These are phyloP conservation scores for Heliangelus exortis DNA, from an alignment of 2,797 vertebrate genomes.

Conservation along the genomic window DNA sequence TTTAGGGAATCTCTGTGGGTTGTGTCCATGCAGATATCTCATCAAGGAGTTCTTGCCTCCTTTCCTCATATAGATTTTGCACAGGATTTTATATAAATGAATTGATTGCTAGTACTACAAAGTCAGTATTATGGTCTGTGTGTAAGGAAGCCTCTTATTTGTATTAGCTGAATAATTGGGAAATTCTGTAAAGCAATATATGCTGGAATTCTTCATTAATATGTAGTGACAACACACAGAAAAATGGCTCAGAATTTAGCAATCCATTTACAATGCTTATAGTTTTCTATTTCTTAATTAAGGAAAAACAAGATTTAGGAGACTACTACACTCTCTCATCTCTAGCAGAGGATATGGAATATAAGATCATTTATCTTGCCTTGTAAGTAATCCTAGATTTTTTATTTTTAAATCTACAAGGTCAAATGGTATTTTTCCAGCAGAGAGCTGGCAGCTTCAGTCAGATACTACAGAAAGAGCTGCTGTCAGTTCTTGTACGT, in stretches of 20 bases:
- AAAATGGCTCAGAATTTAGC: not conserved
- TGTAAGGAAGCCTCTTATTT: not conserved
- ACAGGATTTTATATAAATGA: not conserved
- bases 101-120: not conserved
- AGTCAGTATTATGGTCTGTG: not conserved
- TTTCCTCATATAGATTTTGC: not conserved
- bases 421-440: not conserved
- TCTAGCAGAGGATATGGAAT: not conserved
- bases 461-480: not conserved
- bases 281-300: not conserved
- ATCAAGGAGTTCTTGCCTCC: not conserved
- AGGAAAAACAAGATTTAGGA: not conserved
- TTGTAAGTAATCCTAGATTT: constrained; percentile 1
- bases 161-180: not conserved
- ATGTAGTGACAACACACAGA: not conserved
- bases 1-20: accelerated
- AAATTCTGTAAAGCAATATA: not conserved
- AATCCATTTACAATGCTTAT: not conserved
- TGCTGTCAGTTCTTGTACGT: not conserved
- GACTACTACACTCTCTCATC: not conserved
- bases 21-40: not conserved
- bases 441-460: not conserved
- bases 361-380: not conserved
- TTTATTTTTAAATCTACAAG: not conserved
- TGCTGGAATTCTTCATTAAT: not conserved